Conservation (phyloP, 2,113 vertebrate genomes). For the Chionomys nivalis region DNA sequence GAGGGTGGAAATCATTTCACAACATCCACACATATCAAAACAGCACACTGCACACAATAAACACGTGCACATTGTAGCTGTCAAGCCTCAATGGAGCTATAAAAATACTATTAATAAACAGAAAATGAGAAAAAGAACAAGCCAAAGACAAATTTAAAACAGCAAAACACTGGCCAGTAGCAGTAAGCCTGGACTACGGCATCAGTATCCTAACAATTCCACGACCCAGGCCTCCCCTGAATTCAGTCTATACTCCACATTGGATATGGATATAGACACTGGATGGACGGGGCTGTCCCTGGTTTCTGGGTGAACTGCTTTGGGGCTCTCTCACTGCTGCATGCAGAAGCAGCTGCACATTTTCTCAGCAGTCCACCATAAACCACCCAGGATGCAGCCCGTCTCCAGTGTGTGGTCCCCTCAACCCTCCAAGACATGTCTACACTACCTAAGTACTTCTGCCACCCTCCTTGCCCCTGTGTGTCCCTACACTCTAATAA, state of each 20-base stretch:
- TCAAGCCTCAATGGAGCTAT: background rate
- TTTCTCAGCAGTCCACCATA: too few relatives aligned
- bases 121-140: background rate
- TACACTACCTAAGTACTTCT: background rate
- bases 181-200: rapidly evolving
- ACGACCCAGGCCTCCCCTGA: background rate
- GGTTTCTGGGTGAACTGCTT: background rate
- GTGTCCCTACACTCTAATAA: background rate
- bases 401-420: background rate
- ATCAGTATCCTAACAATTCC: rapidly evolving
- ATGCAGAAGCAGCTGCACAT: rapidly evolving
- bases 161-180: too few relatives aligned
- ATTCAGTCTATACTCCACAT: background rate
- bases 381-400: background rate
- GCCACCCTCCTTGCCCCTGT: background rate
- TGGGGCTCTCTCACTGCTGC: background rate
- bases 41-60: background rate
- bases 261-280: background rate
- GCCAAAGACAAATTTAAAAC: background rate
- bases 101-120: background rate
- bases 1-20: background rate
- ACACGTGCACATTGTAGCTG: background rate
- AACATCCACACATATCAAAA: background rate
- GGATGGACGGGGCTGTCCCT: background rate
- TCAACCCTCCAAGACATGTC: rapidly evolving